A percentile compares a stretch with the other conserved stretches of the same genome.
These are phyloP conservation scores for Lithobates pipiens DNA, from an alignment of 2,797 vertebrate species.

Conservation along the genomic window DNA sequence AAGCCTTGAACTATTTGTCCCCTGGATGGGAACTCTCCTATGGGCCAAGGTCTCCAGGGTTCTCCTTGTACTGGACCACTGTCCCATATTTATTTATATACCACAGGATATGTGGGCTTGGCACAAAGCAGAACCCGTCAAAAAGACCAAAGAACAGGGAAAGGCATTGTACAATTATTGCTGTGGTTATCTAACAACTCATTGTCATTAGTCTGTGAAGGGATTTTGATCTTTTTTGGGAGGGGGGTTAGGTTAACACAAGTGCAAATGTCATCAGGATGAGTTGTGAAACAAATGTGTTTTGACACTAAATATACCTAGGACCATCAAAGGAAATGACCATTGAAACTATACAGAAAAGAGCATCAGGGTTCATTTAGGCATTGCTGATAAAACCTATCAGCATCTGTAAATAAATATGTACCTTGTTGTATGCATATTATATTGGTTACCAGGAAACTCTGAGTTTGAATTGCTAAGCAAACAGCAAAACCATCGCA, in stretches of 20 bases:
- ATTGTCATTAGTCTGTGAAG: not conserved
- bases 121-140: no score
- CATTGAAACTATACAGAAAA: constrained; percentile 37
- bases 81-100: no score
- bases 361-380: constrained; percentile 52
- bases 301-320: constrained; percentile 18
- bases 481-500: constrained; percentile 55
- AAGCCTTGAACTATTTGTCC: no score
- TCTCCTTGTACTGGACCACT: no score
- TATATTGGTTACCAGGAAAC: constrained; percentile 61
- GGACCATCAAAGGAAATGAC: constrained; percentile 43
- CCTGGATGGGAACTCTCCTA: no score
- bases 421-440: constrained; percentile 58
- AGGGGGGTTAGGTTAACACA: not conserved
- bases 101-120: no score
- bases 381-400: constrained; percentile 58
- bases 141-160: no score
- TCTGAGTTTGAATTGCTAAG: constrained; percentile 52
- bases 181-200: not conserved
- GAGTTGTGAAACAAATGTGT: constrained; percentile 29
- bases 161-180: no score
- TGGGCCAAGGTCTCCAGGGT: no score
- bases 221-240: not conserved
- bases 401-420: constrained; percentile 62
- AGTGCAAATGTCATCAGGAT: constrained; percentile 4